Conservation (phyloP, 2,113 vertebrate species). For the Rhipidura dahli region DNA sequence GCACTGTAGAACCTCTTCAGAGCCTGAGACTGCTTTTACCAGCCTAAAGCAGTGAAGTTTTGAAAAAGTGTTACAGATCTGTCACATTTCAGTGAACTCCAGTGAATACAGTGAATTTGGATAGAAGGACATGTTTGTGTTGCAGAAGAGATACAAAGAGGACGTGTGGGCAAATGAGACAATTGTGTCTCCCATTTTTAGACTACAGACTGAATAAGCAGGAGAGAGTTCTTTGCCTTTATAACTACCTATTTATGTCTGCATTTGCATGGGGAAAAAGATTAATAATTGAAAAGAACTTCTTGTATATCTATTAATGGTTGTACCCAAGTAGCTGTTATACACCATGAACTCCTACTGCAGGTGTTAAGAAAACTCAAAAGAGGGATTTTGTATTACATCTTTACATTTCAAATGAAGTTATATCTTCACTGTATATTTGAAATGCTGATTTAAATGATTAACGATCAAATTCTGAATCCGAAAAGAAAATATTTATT, state of each 20-base stretch:
- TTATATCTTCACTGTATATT: background rate
- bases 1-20: background rate
- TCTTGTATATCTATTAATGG: background rate
- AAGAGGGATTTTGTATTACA: background rate
- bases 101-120: background rate
- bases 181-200: background rate
- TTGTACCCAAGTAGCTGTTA: background rate
- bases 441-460: background rate
- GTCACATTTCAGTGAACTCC: background rate
- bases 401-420: background rate
- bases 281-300: background rate
- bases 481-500: background rate
- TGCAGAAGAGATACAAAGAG: background rate
- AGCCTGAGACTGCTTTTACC: background rate
- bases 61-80: background rate
- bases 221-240: background rate
- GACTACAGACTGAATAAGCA: background rate
- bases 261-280: background rate
- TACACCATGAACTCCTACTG: background rate
- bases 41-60: background rate
- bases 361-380: background rate
- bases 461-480: background rate
- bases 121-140: background rate
- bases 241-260: background rate
- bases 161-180: background rate